Evolutionary conservation across 2,113 vertebrate species (phyloP), one percentile per base, ranked within the genome.

Genomic region (Hippocampus guttulatus): DNA sequence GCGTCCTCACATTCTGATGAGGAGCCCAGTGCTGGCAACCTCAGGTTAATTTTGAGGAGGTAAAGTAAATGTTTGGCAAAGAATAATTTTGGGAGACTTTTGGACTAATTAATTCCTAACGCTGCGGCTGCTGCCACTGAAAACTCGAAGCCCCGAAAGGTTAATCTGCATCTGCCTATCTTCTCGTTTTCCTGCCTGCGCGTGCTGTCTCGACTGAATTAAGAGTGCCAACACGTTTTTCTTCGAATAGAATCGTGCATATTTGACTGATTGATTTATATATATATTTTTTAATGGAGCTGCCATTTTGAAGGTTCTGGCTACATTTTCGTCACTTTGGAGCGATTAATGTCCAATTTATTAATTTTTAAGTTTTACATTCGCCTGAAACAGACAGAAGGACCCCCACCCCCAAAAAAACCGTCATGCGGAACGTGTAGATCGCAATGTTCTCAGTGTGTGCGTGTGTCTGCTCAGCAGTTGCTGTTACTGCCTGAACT

Each of bases 401-500:
- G 5, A 27, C 25, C 2, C 23, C 33, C 33, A 5, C 5, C 33
- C 30, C 30, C 3, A 4, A 5, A 43, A 23, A 45, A n/a, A 43
- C 43, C 21, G 47, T 30, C 12, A 47, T 51, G 25, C 52, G 47
- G 20, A 67, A 23, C 5, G 20, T 25, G 21, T 7, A 45, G 40
- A 65, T 16, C 21, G 10, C 8, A 51, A 27, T 27, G 43, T 64
- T 11, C 38, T 8, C 10, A 1, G 2, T 20, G 25, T 30, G 11
- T 23, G 45, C 1, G 25, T 9, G 6, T 23, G 20, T n/a, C 75
- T 76, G 78, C 84, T 84, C 84, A 81, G 88, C 85, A 88, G 66
- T 85, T 80, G 84, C 70, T 18, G 66, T 84, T 83, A 83, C 81
- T 85, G 85, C 88, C 83, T 79, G 80, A 81, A 86, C 84, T 71